A percentile compares a stretch with the other conserved stretches of the same genome.
Evolutionary conservation across 92 coral and sea anemone species (phyloP).

Genomic region (Actinostola sp.): DNA sequence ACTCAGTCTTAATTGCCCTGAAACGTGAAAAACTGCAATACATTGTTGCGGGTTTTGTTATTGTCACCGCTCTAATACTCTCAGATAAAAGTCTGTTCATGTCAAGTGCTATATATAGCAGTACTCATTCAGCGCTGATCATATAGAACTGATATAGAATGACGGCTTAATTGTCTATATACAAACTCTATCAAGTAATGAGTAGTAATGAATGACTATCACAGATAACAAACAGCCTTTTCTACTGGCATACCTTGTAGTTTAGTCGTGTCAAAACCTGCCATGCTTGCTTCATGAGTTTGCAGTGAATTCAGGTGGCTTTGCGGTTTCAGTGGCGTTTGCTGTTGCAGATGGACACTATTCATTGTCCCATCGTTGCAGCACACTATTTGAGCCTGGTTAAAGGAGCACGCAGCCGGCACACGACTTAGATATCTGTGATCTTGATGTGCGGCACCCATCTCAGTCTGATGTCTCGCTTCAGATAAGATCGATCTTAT

Average conservation of each 20-base stretch:
- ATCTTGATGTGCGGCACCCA: constrained; percentile 3
- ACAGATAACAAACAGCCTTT: background rate
- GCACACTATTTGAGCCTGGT: constrained; percentile 20
- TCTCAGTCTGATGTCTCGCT: constrained; percentile 21
- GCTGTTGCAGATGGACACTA: constrained; percentile 6
- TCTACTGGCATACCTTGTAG: background rate
- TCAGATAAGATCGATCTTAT: constrained; percentile 53
- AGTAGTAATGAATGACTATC: too few relatives aligned
- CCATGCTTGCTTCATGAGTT: background rate
- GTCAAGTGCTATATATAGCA: too few relatives aligned
- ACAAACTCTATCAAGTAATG: too few relatives aligned
- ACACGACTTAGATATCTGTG: constrained; percentile 12
- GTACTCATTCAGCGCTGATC: too few relatives aligned
- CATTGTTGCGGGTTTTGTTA: too few relatives aligned
- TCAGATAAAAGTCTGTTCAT: too few relatives aligned
- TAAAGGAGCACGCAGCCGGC: constrained; percentile 17
- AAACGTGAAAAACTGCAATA: too few relatives aligned
- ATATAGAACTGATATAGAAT: too few relatives aligned
- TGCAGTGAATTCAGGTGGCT: background rate
- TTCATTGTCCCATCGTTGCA: constrained; percentile 17
- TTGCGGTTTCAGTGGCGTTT: background rate
- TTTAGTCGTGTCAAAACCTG: background rate
- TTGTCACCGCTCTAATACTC: too few relatives aligned
- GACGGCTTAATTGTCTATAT: too few relatives aligned
- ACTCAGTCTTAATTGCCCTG: too few relatives aligned